Percentiles rank a stretch among this genome's conserved stretches.
Evolutionary conservation across 1,140 invertebrate species (phyloP).

Genomic region (Cyclina sinensis): DNA sequence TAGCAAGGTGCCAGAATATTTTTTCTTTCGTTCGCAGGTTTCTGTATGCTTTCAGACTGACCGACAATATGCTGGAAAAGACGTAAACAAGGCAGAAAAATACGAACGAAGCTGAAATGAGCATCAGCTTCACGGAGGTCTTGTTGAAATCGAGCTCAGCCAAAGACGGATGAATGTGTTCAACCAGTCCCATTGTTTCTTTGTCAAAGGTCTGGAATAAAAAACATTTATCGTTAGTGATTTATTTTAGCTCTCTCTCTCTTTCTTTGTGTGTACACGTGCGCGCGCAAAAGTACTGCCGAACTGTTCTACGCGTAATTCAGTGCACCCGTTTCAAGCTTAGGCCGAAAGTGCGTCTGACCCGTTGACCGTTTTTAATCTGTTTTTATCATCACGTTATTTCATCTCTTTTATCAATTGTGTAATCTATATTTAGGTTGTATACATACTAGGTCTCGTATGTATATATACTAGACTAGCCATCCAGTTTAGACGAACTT

Average conservation of each 20-base stretch:
- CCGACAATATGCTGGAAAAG: conserved; percentile 60
- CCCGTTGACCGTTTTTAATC: not conserved
- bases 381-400: not conserved
- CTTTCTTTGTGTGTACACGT: no score
- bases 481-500: no score
- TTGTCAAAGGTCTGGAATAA: not conserved
- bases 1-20: conserved; percentile 83
- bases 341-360: not conserved
- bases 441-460: no score
- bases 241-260: no score
- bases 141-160: conserved; percentile 72
- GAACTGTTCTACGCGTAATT: no score
- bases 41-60: conserved; percentile 69
- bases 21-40: conserved; percentile 80
- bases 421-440: no score
- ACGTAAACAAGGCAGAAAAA: conserved; percentile 72
- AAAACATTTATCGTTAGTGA: no score
- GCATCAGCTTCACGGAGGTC: conserved; percentile 54
- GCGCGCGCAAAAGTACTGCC: no score
- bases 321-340: no score
- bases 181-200: conserved; percentile 72
- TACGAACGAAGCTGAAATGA: conserved; percentile 72
- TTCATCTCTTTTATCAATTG: not conserved
- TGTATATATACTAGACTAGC: no score
- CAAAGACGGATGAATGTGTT: conserved; percentile 76